A percentile compares a stretch with the other conserved stretches of the same genome.
These are phyloP conservation scores for Zaprionus capensis DNA, from an alignment of 1,140 invertebrate genomes.

Conservation along the genomic window DNA sequence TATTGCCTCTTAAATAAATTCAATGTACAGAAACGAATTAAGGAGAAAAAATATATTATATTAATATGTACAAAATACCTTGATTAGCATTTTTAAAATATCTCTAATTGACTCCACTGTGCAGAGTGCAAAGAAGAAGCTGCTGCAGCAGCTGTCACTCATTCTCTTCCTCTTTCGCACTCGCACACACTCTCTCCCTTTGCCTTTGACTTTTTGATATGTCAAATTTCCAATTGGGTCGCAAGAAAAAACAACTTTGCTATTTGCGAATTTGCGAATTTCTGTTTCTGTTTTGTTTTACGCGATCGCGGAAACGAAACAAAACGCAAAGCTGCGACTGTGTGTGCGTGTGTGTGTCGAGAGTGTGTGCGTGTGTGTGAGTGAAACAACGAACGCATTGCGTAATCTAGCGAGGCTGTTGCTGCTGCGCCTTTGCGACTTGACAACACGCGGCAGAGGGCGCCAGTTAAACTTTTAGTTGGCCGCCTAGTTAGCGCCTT, in stretches of 20 bases:
- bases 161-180: not conserved
- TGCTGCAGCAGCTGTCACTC: not conserved
- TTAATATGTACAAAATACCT: not conserved
- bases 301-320: slow-evolving; percentile 80
- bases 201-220: slow-evolving; percentile 45
- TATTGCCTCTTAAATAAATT: too few relatives aligned
- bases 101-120: not conserved
- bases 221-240: slow-evolving; percentile 78
- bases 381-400: slow-evolving; percentile 70
- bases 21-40: too few relatives aligned
- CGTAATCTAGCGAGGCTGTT: slow-evolving; percentile 68
- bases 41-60: too few relatives aligned
- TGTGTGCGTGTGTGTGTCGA: slow-evolving; percentile 25
- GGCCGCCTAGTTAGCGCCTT: slow-evolving; percentile 70
- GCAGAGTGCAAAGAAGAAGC: not conserved
- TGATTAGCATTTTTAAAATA: not conserved
- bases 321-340: slow-evolving; percentile 45
- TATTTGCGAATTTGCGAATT: slow-evolving; percentile 65
- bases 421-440: slow-evolving; percentile 54
- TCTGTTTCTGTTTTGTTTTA: slow-evolving; percentile 46
- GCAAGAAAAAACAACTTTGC: slow-evolving; percentile 51
- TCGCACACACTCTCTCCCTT: slow-evolving; percentile 9
- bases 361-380: slow-evolving; percentile 26
- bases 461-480: slow-evolving; percentile 57
- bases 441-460: slow-evolving; percentile 66